Base-by-base conservation (phyloP, 2,888 invertebrate genomes). In the Incurvaria masculella region DNA sequence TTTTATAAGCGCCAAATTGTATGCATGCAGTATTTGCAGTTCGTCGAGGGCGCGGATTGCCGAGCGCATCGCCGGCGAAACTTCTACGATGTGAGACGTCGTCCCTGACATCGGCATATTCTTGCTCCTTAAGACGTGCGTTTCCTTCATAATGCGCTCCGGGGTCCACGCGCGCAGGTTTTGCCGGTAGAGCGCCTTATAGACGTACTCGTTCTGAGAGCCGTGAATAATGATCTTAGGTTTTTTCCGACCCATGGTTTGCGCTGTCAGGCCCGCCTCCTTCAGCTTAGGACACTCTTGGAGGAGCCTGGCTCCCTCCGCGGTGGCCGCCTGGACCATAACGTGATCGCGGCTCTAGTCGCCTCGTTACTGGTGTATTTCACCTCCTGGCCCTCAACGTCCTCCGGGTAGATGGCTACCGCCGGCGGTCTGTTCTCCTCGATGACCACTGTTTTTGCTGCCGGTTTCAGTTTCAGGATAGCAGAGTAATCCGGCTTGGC, bases 1-100 rank as follows among this genome's bases (percentile, higher is more conserved):
- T n/a, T n/a, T n/a, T n/a, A n/a, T n/a, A n/a, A n/a, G n/a, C n/a
- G n/a, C n/a, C n/a, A n/a, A n/a, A n/a, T n/a, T n/a, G n/a, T n/a
- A n/a, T n/a, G n/a, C n/a, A n/a, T n/a, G n/a, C n/a, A n/a, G n/a
- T 6, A 60, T 17, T 3, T 54, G 60, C 0, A 59, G 21, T 0
- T 38, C n/a, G 0, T 42, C 51, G 1, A 19, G n/a, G 0, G 0
- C 1, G 0, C 59, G 4, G 0, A 59, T 18, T 0, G 4, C 33
- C 10, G 48, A 49, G 4, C 56, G 8, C 0, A 53, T 44, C 1
- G 10, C 6, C 1, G 47, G 39, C 0, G 52, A 43, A 20, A 52
- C 54, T 17, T 57, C 51, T n/a, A n/a, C n/a, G n/a, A n/a, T n/a
- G 2, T 58, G 43, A 0, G 56, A 39, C 1, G 48, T 40, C 2